Evolutionary conservation across 1,140 invertebrate genomes (phyloP), one percentile per base, ranked within the genome.

Genomic region (Anoplophora glabripennis): DNA sequence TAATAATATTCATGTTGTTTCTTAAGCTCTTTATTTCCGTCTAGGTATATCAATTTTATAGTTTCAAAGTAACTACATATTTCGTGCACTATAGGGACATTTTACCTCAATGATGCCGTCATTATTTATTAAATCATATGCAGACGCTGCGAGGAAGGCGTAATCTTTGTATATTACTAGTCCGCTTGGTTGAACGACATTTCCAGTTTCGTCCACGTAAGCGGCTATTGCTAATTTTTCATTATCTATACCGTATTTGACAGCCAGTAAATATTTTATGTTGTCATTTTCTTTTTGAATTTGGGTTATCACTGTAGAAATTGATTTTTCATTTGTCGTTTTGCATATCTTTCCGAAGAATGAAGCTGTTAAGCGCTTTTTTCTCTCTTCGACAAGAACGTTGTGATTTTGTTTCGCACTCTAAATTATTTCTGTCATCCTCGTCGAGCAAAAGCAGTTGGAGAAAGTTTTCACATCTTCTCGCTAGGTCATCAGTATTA

Each of bases 61-160:
- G 48, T 59, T 41, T 59, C 44, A 49, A 10, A 28, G 12, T 44
- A 38, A 12, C 41, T 44, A n/a, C n/a, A n/a, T n/a, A 47, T 54
- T 35, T 45, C 35, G 35, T 54, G 46, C 35, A 15, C 12, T 38
- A 18, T 33, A 49, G 1, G 53, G 45, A 41, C 57, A 54, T 60
- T 59, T 63, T 8, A 53, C 45, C 47, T 54, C 48, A 17, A 52
- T 21, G n/a, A 57, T 49, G 3, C 36, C 67, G 61, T 76, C 69
- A 34, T 71, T 42, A 10, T 63, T 68, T 28, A 76, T 61, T 1
- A 78, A 42, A 15, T 76, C 76, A 71, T 79, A 75, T 17, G 76
- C 76, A 1, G 69, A 68, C 8, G 72, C 75, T 35, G 64, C 76
- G 5, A 81, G 47, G 45, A 62, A 73, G 2, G 68, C 67, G 8